Percentiles rank a stretch among this genome's conserved stretches.
Evolutionary conservation across 2,888 invertebrate genomes (phyloP).

Genomic region (Lathronympha strigana): DNA sequence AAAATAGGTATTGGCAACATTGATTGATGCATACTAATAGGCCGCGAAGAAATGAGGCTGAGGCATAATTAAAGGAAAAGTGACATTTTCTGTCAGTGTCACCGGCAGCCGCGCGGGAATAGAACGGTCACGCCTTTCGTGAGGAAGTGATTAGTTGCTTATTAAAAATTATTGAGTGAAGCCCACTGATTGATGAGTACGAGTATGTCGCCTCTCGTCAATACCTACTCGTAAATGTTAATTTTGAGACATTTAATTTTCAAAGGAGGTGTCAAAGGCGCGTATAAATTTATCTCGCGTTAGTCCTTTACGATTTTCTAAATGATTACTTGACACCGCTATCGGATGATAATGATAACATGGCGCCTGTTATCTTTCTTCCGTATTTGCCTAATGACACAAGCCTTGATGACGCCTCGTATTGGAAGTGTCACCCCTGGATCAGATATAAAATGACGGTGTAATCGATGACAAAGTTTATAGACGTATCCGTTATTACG

Average conservation of each 20-base stretch:
- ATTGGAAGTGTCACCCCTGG: slow-evolving; percentile 43
- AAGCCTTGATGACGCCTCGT: slow-evolving; percentile 43
- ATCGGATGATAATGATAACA: slow-evolving; percentile 41
- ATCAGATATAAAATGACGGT: slow-evolving; percentile 41
- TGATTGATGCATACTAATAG: slow-evolving; percentile 85
- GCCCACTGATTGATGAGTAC: slow-evolving; percentile 78
- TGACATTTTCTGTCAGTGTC: slow-evolving; percentile 83
- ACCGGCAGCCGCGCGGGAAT: slow-evolving; percentile 71
- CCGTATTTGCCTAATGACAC: slow-evolving; percentile 43
- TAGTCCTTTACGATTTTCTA: slow-evolving; percentile 41
- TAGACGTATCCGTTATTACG: slow-evolving; percentile 37
- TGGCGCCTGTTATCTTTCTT: slow-evolving; percentile 43
- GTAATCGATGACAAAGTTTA: slow-evolving; percentile 42
- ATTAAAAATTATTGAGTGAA: slow-evolving; percentile 84
- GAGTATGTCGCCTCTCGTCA: slow-evolving; percentile 62
- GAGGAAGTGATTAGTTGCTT: slow-evolving; percentile 83
- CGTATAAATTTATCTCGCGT: slow-evolving; percentile 34
- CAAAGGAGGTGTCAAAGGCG: slow-evolving; percentile 17
- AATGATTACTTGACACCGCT: slow-evolving; percentile 41
- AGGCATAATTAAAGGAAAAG: slow-evolving; percentile 81
- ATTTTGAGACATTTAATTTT: slow-evolving; percentile 31
- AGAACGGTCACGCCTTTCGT: slow-evolving; percentile 79
- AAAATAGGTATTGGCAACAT: slow-evolving; percentile 85
- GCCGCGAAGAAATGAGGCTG: slow-evolving; percentile 83
- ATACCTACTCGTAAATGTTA: slow-evolving; percentile 44